phyloP scores from a whole-genome alignment of 2,888 invertebrate genomes.

The Pollenia griseotomentosa region DNA sequence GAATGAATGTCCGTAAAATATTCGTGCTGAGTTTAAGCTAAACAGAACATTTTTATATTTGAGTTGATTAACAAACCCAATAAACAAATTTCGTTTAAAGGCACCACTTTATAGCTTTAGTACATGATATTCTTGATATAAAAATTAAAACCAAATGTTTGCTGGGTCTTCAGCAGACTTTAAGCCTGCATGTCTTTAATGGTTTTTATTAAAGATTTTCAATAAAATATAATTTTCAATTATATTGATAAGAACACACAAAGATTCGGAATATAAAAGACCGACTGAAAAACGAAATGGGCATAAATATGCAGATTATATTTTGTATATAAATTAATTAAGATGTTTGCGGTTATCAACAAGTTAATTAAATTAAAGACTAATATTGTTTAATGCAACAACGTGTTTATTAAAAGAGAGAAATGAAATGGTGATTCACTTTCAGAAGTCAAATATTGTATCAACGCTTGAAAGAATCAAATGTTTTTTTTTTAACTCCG shows the following conservation, averaged over 20 bases:
- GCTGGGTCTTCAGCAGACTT: background rate
- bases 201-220: constrained; percentile 13
- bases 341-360: constrained; percentile 48
- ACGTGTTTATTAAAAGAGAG: no score
- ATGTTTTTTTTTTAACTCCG: no score
- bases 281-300: no score
- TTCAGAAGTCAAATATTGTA: no score
- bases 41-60: constrained; percentile 11
- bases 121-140: no score
- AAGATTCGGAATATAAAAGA: no score
- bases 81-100: background rate
- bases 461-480: no score
- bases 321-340: constrained; percentile 48
- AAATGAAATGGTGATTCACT: no score
- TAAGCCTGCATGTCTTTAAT: background rate
- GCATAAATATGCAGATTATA: constrained; percentile 33
- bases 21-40: constrained; percentile 21
- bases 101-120: background rate
- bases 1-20: constrained; percentile 49
- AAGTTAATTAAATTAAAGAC: constrained; percentile 40
- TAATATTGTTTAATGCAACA: no score
- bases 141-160: background rate
- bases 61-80: constrained; percentile 1
- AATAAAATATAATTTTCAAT: constrained; percentile 32
- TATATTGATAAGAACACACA: constrained; percentile 24